Evolutionary conservation across 2,113 vertebrate genomes (phyloP), one percentile per base, ranked within the genome.

Genomic region (Brachypteracias leptosomus): DNA sequence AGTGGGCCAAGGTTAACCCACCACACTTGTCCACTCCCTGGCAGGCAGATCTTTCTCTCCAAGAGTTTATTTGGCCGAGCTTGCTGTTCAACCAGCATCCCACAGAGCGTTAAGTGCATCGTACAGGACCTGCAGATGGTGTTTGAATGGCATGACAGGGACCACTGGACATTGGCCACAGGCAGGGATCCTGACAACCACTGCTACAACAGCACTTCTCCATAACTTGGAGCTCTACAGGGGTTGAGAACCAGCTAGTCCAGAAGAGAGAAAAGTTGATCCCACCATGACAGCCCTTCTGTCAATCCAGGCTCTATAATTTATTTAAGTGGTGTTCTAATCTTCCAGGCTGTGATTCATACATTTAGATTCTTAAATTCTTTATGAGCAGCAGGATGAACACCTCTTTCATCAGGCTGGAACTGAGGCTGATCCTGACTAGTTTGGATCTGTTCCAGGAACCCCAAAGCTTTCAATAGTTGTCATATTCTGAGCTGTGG

Each of bases 351-450:
- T 73, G 47, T 7, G 15, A 63, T 54, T 77, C 70, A 44, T 55
- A 67, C 63, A 57, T 92, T 94, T 81, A 81, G 57, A 66, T 71
- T 61, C 89, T 82, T 94, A 77, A 89, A 92, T 92, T 94, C 89
- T 94, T 94, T 68, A 94, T 94, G 85, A 94, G 75, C 75, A 81
- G 59, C 47, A 94, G n/a, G 81, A 94, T 94, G 85, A 92, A 86
- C 75, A 62, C 80, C 58, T 89, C 58, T 92, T 73, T 89, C 76
- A 92, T 89, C 71, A 94, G 55, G 52, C 75, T 73, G 46, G 68
- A 79, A 88, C 57, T 29, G 70, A 88, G 68, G 76, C 52, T 66
- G 49, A 75, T 84, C 55, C 47, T 46, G 33, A 72, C 47, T 67
- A 73, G 54, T 92, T 85, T 25, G 72, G 63, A 94, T 81, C 59